A percentile compares a stretch with the other conserved stretches of the same genome.
phyloP scores from a whole-genome alignment of 2,888 invertebrate genomes.

The Leistus spinibarbis region DNA sequence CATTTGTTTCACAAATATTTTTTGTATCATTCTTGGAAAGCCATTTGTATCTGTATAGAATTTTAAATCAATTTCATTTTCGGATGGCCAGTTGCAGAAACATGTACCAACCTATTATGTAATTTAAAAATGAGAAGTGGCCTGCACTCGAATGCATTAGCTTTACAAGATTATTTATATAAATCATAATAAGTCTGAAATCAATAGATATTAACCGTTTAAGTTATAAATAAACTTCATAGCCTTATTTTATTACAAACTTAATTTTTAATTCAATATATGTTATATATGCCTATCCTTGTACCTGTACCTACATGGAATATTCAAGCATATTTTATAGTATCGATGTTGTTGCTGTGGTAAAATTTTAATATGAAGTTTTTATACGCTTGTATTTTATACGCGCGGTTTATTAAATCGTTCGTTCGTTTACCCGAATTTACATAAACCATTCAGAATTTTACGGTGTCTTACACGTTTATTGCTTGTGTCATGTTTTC shows the following conservation, averaged over 20 bases:
- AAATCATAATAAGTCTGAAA: too few relatives aligned
- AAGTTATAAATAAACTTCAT: background rate
- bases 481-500: slow-evolving; percentile 11
- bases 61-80: too few relatives aligned
- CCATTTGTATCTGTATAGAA: background rate
- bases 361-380: background rate
- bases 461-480: slow-evolving; percentile 26
- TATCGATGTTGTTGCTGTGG: background rate
- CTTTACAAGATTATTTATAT: too few relatives aligned
- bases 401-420: slow-evolving; percentile 19
- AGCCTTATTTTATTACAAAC: too few relatives aligned
- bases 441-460: slow-evolving; percentile 33
- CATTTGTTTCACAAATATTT: background rate
- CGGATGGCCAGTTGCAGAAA: too few relatives aligned
- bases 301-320: background rate
- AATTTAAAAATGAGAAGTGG: too few relatives aligned
- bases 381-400: slow-evolving; percentile 6
- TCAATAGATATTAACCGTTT: too few relatives aligned
- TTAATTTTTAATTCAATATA: background rate
- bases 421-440: slow-evolving; percentile 31
- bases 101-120: too few relatives aligned
- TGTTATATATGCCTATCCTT: background rate
- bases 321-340: background rate
- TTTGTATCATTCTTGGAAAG: background rate
- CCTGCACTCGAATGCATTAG: too few relatives aligned